These are phyloP conservation scores for Bucorvus abyssinicus DNA, from an alignment of 2,797 vertebrate genomes.

Conservation along the genomic window DNA sequence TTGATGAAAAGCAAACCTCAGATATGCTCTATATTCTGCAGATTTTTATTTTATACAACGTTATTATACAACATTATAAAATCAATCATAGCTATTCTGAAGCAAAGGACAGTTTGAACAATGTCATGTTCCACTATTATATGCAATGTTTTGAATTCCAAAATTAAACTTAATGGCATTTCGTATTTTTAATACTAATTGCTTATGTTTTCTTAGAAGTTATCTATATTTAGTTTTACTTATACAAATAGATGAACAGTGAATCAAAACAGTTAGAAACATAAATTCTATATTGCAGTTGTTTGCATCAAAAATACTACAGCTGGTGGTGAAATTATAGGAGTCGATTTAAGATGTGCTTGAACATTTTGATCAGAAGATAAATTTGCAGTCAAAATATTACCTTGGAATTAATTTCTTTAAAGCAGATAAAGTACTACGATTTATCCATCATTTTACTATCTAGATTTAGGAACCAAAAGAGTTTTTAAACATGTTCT, in stretches of 20 bases:
- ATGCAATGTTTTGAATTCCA: background rate
- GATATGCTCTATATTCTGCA: background rate
- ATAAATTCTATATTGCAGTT: background rate
- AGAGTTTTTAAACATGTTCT: background rate
- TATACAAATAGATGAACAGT: background rate
- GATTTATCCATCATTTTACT: background rate
- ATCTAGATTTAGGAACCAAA: background rate
- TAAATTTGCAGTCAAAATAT: background rate
- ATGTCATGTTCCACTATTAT: background rate
- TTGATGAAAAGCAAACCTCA: background rate
- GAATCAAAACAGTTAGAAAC: background rate
- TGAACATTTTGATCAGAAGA: background rate
- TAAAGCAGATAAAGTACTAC: background rate
- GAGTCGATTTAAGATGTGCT: background rate
- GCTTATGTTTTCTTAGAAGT: background rate
- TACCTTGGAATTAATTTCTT: background rate
- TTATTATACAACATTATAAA: background rate
- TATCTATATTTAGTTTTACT: background rate
- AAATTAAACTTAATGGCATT: background rate
- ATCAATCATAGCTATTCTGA: background rate
- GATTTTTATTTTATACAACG: background rate
- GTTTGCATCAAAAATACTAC: background rate
- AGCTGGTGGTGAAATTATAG: background rate
- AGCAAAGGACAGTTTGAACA: background rate
- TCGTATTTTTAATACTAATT: background rate